Percentiles rank a stretch among this genome's conserved stretches.
Conservation (phyloP, 92 coral and sea anemone species). For the Scolanthus callimorphus region DNA sequence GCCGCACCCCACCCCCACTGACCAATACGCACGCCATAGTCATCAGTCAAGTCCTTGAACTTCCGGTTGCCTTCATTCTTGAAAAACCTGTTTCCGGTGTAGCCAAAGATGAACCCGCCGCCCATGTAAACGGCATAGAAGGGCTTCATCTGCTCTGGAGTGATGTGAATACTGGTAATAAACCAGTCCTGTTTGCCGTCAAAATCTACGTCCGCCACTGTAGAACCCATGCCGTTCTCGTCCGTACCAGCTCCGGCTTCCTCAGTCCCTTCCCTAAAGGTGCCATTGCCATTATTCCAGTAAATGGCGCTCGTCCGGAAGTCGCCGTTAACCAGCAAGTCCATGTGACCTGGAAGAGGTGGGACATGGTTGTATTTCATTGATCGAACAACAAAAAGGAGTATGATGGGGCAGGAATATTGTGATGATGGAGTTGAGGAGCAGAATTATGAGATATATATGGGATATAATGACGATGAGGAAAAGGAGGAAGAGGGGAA, state of each 20-base stretch:
- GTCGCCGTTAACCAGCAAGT: conserved; percentile 80
- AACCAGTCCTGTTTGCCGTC: conserved; percentile 97
- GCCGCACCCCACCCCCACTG: conserved; percentile 99
- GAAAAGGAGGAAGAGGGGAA: too few species aligned
- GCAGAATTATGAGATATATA: too few species aligned
- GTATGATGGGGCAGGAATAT: too few species aligned
- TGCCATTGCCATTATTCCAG: conserved; percentile 97
- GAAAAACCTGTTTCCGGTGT: conserved; percentile 85
- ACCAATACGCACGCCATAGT: conserved; percentile 76
- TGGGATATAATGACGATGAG: too few species aligned
- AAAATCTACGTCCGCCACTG: conserved; percentile 86
- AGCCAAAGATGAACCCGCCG: conserved; percentile 94
- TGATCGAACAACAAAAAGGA: too few species aligned
- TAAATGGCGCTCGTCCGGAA: conserved; percentile 86
- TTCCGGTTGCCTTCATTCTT: conserved; percentile 82
- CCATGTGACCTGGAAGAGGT: conserved; percentile 81
- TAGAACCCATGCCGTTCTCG: conserved; percentile 98
- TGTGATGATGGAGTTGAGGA: too few species aligned
- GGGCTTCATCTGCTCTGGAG: conserved; percentile 85
- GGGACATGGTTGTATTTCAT: too few species aligned
- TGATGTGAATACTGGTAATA: conserved; percentile 88
- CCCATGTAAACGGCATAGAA: conserved; percentile 84
- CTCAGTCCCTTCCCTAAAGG: conserved; percentile 79
- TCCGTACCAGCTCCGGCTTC: conserved; percentile 80
- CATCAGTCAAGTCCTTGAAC: conserved; percentile 85